Base-by-base conservation (phyloP, 2,888 invertebrate species). In the Chrysotoxum bicinctum region DNA sequence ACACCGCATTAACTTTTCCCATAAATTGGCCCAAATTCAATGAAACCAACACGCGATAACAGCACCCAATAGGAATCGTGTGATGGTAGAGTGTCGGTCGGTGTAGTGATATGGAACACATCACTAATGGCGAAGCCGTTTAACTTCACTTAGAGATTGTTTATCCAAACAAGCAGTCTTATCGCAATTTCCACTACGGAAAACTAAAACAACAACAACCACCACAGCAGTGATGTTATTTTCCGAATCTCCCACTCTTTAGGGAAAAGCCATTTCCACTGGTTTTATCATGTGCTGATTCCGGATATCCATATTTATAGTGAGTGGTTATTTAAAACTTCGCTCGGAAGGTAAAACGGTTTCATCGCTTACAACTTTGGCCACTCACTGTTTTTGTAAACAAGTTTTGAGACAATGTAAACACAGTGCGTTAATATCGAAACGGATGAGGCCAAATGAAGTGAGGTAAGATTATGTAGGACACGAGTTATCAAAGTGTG, bases 1-100 rank as follows among this genome's bases (percentile, higher is more conserved):
- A 50, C 4, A 54, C 73, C 82, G 35, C 64, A 70, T 62, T 62
- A 62, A 26, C 40, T 56, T 54, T 62, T 26, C 30, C 45, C 26
- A 79, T 72, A 77, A 77, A 82, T 80, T 84, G 80, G 80, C 68
- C 75, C 80, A 72, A 75, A 75, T 84, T 80, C 75, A 80, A 68
- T 72, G 70, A 66, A 76, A 72, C 74, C 50, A 68, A 76, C 84
- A 80, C 84, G 80, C 80, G 82, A 82, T 82, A 68, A 48, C 58
- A 82, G 66, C 37, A n/a, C 43, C 72, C 60, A 60, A 77, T 76
- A 14, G 58, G 1, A 48, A 50, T 50, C 6, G 62, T 32, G 56
- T 23, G 43, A 23, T 70, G 35, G 45, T 30, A n/a, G n/a, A n/a
- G 16, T 54, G 30, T 54, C 30, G 54, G 16, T 32, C 4, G 16